A percentile compares a stretch with the other conserved stretches of the same genome.
phyloP scores from a whole-genome alignment of 2,888 invertebrate species.

The Parnassius smintheus region DNA sequence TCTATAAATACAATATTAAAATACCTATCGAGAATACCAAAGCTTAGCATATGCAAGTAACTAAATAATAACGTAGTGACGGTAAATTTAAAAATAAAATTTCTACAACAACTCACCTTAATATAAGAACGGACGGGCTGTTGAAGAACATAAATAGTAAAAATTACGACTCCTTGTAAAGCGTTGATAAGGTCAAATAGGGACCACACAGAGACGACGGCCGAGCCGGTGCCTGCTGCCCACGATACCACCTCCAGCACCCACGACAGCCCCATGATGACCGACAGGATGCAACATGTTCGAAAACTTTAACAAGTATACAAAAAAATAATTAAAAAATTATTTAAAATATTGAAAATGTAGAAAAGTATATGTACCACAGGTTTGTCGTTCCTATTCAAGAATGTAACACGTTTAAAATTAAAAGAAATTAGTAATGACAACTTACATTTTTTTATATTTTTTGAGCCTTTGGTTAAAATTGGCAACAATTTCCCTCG shows the following conservation, averaged over 20 bases:
- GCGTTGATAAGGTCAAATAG: constrained; percentile 86
- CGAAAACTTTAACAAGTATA: constrained; percentile 61
- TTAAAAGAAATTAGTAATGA: too few relatives aligned
- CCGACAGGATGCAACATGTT: constrained; percentile 81
- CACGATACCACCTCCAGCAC: constrained; percentile 86
- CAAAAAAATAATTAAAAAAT: not conserved
- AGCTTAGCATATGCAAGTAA: too few relatives aligned
- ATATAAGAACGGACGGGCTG: constrained; percentile 67
- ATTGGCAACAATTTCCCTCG: constrained; percentile 49
- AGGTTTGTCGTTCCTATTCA: too few relatives aligned
- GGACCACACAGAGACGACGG: constrained; percentile 78
- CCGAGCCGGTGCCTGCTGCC: constrained; percentile 76
- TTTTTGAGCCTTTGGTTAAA: constrained; percentile 66
- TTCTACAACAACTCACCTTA: constrained; percentile 45
- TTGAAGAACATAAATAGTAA: constrained; percentile 83
- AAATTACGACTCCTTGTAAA: constrained; percentile 85
- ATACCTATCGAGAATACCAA: too few relatives aligned
- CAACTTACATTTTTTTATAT: constrained; percentile 70
- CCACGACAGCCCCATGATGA: constrained; percentile 87
- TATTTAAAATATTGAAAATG: not conserved
- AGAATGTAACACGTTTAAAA: too few relatives aligned
- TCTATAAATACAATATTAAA: too few relatives aligned
- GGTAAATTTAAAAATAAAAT: not conserved
- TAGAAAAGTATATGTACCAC: not conserved
- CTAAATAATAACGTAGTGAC: too few relatives aligned